Base-by-base conservation (phyloP, 2,888 invertebrate genomes). In the Epistrophe eligans region DNA sequence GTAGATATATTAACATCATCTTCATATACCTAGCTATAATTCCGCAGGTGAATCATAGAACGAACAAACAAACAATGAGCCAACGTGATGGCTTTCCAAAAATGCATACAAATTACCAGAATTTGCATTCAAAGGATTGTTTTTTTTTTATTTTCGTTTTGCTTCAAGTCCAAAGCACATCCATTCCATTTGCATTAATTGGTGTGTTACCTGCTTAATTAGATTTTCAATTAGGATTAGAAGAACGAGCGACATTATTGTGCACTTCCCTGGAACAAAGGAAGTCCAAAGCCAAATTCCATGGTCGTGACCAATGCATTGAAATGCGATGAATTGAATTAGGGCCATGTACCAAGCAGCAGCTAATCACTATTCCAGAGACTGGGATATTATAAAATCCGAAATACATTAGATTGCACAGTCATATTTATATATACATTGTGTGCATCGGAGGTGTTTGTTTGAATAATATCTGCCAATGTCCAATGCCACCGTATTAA, bases 191-290 rank as follows among this genome's bases (percentile, higher is more conserved):
- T 83, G 76, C 79, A 83, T 87, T 83, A 76, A 83, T 77, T 87
- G 79, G 48, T 74, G 79, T 60, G 43, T 71, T 52, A 79, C 73
- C 82, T 48, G 67, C 83, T 79, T 87, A 87, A 87, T 87, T 87
- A 87, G 87, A 87, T 87, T 87, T 87, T 83, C 83, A 79, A 87
- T 87, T 87, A 83, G 87, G 82, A 85, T 74, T 74, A 57, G 40
- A 48, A 72, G 32, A 60, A 45, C 55, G 28, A 73, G 32, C n/a
- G 66, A 24, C 32, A 72, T 57, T 72, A 72, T 57, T 72, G 45
- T 67, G 32, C 28, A 13, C 32, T 32, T 45, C 6, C n/a, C 45
- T 45, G 15, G 66, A 76, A 83, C 87, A 87, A 87, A 87, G 87
- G 52, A 71, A 71, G 70, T 77, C 58, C 57, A 64, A 66, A 66